Percentiles rank a stretch among this genome's conserved stretches.
phyloP scores from a whole-genome alignment of 2,113 vertebrate species.

The Anoura caudifer region DNA sequence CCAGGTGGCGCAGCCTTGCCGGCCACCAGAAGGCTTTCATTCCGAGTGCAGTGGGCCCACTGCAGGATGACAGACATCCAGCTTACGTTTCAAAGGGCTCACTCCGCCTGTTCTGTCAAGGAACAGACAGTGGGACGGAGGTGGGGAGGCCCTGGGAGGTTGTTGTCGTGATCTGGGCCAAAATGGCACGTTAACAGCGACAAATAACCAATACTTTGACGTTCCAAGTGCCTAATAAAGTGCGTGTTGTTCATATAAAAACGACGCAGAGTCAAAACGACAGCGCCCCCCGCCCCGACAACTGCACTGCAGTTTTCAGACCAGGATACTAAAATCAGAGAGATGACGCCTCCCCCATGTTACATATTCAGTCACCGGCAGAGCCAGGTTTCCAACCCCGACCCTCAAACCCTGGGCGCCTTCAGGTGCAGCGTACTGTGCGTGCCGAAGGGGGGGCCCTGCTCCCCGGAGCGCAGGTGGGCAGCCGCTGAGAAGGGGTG shows the following conservation, averaged over 20 bases:
- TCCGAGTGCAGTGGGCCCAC: fast-evolving
- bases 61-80: background rate
- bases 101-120: background rate
- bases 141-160: background rate
- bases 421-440: fast-evolving
- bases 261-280: background rate
- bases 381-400: background rate
- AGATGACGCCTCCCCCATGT: background rate
- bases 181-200: background rate
- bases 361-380: background rate
- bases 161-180: background rate
- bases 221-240: background rate
- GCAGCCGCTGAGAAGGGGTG: no score
- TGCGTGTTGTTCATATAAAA: background rate
- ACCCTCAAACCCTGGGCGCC: background rate
- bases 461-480: background rate
- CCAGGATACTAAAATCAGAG: background rate
- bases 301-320: background rate
- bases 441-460: no score
- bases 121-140: fast-evolving
- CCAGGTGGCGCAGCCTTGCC: fast-evolving
- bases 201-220: background rate
- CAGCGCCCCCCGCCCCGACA: fast-evolving
- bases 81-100: background rate
- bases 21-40: background rate